Percentiles rank a stretch among this genome's conserved stretches.
Evolutionary conservation across 2,113 vertebrate genomes (phyloP).

Genomic region (Fregata magnificens): DNA sequence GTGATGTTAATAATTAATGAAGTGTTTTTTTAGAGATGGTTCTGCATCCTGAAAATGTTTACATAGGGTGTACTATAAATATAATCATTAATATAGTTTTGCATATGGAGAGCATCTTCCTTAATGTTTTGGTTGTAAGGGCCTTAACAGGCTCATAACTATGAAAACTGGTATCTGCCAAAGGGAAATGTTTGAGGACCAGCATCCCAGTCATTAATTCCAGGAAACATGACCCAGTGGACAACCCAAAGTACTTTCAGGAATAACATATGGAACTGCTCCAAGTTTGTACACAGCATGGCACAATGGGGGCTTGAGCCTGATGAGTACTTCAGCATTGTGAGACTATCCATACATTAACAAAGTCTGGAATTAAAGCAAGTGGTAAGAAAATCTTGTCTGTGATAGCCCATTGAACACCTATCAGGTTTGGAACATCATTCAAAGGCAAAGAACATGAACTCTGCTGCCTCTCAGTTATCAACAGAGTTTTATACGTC

Average conservation of each 20-base stretch:
- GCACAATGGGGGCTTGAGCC: background rate
- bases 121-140: background rate
- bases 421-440: background rate
- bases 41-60: background rate
- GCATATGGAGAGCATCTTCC: background rate
- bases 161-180: background rate
- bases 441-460: background rate
- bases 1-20: background rate
- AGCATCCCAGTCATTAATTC: background rate
- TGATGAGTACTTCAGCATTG: background rate
- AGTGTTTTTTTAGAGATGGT: background rate
- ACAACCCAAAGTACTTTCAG: background rate
- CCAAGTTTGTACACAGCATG: background rate
- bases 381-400: slow-evolving; percentile 17
- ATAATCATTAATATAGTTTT: background rate
- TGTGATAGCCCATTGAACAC: background rate
- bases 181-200: background rate
- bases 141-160: background rate
- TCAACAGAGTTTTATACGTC: background rate
- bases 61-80: background rate
- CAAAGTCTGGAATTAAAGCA: slow-evolving; percentile 9
- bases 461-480: background rate
- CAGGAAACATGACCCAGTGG: background rate
- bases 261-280: background rate
- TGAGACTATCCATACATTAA: background rate